phyloP scores from a whole-genome alignment of 2,797 vertebrate species.

The Atherinosoma microstoma region DNA sequence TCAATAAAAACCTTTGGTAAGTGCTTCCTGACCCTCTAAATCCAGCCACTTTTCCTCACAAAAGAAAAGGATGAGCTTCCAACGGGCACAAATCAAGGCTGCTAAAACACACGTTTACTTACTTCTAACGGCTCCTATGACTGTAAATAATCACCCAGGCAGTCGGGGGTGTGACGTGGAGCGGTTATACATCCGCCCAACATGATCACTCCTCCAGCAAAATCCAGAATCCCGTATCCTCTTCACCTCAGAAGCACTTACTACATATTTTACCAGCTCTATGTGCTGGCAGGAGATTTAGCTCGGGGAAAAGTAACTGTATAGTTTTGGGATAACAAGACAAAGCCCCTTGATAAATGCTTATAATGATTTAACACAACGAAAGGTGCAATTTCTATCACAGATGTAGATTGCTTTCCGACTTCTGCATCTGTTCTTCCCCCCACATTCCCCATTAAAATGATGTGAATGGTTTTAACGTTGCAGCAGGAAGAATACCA shows the following conservation, averaged over 20 bases:
- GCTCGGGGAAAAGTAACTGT: conserved; percentile 50
- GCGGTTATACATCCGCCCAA: conserved; percentile 68
- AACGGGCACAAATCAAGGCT: conserved; percentile 84
- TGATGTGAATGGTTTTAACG: conserved; percentile 76
- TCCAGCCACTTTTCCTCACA: conserved; percentile 81
- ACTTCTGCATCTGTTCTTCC: conserved; percentile 41
- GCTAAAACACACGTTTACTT: conserved; percentile 87
- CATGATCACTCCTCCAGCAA: conserved; percentile 76
- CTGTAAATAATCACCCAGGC: conserved; percentile 85
- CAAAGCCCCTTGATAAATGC: conserved; percentile 24
- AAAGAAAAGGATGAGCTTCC: conserved; percentile 83
- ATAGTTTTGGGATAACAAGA: conserved; percentile 44
- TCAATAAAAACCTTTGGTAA: conserved; percentile 88
- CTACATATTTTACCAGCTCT: conserved; percentile 50
- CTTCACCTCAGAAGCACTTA: conserved; percentile 43
- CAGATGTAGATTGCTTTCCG: conserved; percentile 41
- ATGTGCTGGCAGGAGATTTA: conserved; percentile 51
- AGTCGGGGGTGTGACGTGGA: conserved; percentile 71
- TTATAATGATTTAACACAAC: conserved; percentile 44
- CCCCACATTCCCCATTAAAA: conserved; percentile 47
- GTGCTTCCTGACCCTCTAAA: conserved; percentile 86
- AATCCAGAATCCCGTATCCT: conserved; percentile 62
- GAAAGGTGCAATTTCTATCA: conserved; percentile 39
- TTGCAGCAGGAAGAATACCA: conserved; percentile 71
- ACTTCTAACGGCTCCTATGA: conserved; percentile 76